phyloP scores from a whole-genome alignment of 2,797 vertebrate genomes.

The Crenichthys baileyi region DNA sequence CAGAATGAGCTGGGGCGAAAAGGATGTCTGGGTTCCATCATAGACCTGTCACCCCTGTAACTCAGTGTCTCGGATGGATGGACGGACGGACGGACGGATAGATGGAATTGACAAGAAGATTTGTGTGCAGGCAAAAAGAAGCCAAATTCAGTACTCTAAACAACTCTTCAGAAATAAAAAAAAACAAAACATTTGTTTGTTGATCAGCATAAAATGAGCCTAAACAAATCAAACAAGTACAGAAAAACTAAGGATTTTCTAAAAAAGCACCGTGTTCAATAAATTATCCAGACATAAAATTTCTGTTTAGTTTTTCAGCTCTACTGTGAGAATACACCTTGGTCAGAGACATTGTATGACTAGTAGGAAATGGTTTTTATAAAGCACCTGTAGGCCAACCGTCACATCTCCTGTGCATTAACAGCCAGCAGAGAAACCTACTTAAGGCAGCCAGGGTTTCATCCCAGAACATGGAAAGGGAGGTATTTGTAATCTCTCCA shows the following conservation, averaged over 20 bases:
- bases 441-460: slow-evolving; percentile 44
- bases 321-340: neutral
- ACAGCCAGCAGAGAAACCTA: slow-evolving; percentile 25
- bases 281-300: neutral
- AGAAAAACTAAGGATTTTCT: neutral
- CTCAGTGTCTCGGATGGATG: neutral
- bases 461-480: slow-evolving; percentile 50
- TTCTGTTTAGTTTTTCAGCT: neutral
- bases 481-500: slow-evolving; percentile 49
- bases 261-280: neutral
- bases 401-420: slow-evolving; percentile 35
- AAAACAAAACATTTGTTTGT: neutral
- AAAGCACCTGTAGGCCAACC: slow-evolving; percentile 11
- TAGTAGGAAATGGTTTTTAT: slow-evolving; percentile 15
- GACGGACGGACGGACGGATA: neutral
- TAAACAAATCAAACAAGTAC: neutral
- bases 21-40: too few species aligned
- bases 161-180: too few species aligned
- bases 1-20: too few species aligned
- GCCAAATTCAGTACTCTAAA: neutral
- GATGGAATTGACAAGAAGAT: neutral
- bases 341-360: slow-evolving; percentile 7
- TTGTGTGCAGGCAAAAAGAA: neutral
- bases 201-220: too few species aligned
- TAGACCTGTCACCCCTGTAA: too few species aligned